A percentile compares a stretch with the other conserved stretches of the same genome.
These are phyloP conservation scores for Mizuhopecten yessoensis DNA, from an alignment of 1,140 invertebrate species.

Conservation along the genomic window DNA sequence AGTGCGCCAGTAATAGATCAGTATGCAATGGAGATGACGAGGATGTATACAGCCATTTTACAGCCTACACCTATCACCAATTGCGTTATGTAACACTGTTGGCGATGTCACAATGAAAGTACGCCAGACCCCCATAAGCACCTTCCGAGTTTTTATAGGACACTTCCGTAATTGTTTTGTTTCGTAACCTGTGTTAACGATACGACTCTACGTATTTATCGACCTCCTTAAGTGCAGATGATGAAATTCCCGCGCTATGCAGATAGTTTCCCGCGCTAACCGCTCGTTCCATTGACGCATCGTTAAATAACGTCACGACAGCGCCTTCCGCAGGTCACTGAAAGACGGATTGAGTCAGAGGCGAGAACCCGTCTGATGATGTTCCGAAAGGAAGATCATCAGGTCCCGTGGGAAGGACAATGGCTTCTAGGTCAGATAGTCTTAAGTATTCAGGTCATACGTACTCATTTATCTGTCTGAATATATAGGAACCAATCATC, in stretches of 20 bases:
- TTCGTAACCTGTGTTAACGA: neutral
- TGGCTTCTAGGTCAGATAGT: neutral
- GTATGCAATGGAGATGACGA: no score
- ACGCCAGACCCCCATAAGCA: neutral
- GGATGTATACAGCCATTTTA: no score
- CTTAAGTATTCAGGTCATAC: slow-evolving; percentile 13
- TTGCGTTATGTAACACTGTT: neutral
- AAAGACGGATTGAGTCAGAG: neutral
- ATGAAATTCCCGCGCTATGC: neutral
- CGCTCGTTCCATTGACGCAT: neutral
- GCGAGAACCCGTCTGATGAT: neutral
- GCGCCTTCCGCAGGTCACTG: neutral
- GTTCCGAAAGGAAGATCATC: neutral
- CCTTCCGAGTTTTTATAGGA: neutral
- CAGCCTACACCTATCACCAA: no score
- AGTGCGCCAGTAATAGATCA: no score
- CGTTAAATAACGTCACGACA: neutral
- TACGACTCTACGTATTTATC: neutral
- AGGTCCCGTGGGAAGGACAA: neutral
- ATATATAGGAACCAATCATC: neutral
- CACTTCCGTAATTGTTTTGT: neutral
- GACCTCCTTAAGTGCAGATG: neutral
- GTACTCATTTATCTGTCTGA: slow-evolving; percentile 5
- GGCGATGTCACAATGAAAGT: neutral
- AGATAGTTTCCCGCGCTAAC: neutral